Evolutionary conservation across 2,888 invertebrate species (phyloP).

Genomic region (Tachina grossa): DNA sequence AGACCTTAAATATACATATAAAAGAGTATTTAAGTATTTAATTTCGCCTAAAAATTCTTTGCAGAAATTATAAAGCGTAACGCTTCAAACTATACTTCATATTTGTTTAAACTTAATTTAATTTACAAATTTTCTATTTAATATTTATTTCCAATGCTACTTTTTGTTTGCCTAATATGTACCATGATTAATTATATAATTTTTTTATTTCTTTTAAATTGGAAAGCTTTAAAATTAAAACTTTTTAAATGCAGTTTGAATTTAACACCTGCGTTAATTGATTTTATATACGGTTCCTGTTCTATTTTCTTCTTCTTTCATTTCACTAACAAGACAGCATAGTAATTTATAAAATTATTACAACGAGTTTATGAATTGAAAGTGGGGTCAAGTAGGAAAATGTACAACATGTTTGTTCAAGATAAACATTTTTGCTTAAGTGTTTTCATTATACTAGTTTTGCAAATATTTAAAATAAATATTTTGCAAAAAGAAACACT

Average conservation of each 20-base stretch:
- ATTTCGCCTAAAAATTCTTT: background rate
- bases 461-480: background rate
- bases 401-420: background rate
- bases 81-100: background rate
- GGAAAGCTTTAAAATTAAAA: constrained; percentile 28
- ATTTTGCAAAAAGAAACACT: background rate
- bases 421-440: background rate
- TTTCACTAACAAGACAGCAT: background rate
- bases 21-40: background rate
- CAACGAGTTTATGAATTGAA: background rate
- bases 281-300: constrained; percentile 3
- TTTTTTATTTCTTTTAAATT: constrained; percentile 7
- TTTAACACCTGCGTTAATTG: constrained; percentile 45
- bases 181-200: constrained; percentile 34
- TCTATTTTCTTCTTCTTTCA: constrained; percentile 6
- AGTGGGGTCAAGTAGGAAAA: background rate
- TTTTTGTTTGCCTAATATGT: constrained; percentile 18
- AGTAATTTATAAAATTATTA: background rate
- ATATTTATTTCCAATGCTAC: background rate
- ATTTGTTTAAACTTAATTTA: no score
- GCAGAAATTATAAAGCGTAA: background rate
- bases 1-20: no score
- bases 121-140: background rate
- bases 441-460: background rate
- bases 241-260: constrained; percentile 1